Evolutionary conservation across 2,113 vertebrate species (phyloP).

Genomic region (Bos taurus): ARS-UCD2.0 NC_037347.1:41554001-41554500

Average conservation of each 20-base stretch:
- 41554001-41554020: not conserved
- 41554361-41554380: not conserved
- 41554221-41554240: not conserved
- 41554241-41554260: not conserved
- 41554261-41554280: not conserved
- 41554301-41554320: not conserved
- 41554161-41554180: not conserved
- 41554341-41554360: not conserved
- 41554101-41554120: not conserved
- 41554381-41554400: not conserved
- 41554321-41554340: not conserved
- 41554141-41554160: not conserved
- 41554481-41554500: not conserved
- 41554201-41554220: not conserved
- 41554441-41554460: not conserved
- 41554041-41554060: not conserved
- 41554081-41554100: not conserved
- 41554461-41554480: not conserved
- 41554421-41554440: not conserved
- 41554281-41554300: not conserved
- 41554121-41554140: not conserved
- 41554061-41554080: not conserved
- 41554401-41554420: not conserved
- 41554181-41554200: not conserved
- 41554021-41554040: not conserved